A percentile compares a stretch with the other conserved stretches of the same genome.
phyloP scores from a whole-genome alignment of 1,140 invertebrate genomes.

The Listronotus oregonensis region DNA sequence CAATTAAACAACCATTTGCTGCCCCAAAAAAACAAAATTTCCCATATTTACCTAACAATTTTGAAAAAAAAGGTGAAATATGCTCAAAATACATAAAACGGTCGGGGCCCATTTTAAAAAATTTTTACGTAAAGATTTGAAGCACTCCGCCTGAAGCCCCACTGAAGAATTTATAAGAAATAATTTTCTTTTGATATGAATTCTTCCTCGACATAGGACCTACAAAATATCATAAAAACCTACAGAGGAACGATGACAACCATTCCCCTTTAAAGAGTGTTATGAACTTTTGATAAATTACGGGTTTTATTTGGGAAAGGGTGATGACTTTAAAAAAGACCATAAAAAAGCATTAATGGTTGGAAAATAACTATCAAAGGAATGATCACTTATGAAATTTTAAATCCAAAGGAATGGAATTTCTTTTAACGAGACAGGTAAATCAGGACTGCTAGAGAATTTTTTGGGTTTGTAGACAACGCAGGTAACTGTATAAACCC shows the following conservation, averaged over 20 bases:
- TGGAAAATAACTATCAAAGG: not conserved
- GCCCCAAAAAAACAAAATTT: constrained; percentile 34
- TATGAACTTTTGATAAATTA: not conserved
- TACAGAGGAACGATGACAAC: constrained; percentile 6
- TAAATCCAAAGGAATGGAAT: not conserved
- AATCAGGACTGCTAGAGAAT: constrained; percentile 28
- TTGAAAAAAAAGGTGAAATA: constrained; percentile 35
- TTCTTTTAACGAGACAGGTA: constrained; percentile 10
- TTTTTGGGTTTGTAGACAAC: constrained; percentile 20
- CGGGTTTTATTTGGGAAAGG: no score
- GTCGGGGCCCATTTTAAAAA: constrained; percentile 11
- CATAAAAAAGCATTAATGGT: not conserved
- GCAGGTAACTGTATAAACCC: constrained; percentile 22
- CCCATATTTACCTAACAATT: constrained; percentile 26
- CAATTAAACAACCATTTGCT: constrained; percentile 6
- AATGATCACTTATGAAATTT: not conserved
- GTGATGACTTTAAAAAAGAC: not conserved
- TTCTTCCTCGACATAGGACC: constrained; percentile 8
- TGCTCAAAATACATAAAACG: constrained; percentile 29
- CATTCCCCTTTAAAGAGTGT: constrained; percentile 1
- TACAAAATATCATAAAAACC: constrained; percentile 7
- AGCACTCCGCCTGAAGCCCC: not conserved
- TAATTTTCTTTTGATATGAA: constrained; percentile 32
- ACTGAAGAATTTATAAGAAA: constrained; percentile 20
- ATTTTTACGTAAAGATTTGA: constrained; percentile 18